A percentile compares a stretch with the other conserved stretches of the same genome.
phyloP scores from a whole-genome alignment of 1,140 invertebrate genomes.

The Tetragnatha versicolor region DNA sequence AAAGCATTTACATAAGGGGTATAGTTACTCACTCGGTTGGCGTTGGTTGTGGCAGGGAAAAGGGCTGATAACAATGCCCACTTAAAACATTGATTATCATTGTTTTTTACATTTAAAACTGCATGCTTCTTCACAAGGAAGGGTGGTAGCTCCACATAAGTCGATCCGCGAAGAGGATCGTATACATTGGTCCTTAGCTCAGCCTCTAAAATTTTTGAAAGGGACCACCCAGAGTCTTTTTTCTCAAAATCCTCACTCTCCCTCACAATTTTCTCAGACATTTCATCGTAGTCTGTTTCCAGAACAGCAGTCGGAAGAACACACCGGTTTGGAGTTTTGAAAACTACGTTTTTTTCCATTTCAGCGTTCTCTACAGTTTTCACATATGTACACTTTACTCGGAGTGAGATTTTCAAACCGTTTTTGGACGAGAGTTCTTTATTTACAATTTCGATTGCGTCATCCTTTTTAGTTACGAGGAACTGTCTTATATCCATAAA shows the following conservation, averaged over 20 bases:
- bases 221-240: no score
- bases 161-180: no score
- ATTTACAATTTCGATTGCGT: neutral
- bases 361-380: neutral
- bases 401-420: neutral
- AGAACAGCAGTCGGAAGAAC: neutral
- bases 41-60: neutral
- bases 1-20: neutral
- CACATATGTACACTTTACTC: neutral
- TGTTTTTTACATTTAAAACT: neutral
- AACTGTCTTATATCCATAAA: neutral
- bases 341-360: neutral
- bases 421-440: neutral
- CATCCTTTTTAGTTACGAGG: neutral
- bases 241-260: no score
- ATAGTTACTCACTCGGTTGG: neutral
- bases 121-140: neutral
- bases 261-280: neutral
- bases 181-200: no score
- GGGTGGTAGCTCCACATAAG: neutral
- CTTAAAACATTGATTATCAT: neutral
- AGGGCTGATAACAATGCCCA: no score
- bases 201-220: no score
- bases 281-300: neutral
- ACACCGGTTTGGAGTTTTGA: neutral